Base-by-base conservation (phyloP, 2,113 vertebrate species). In the Pongo pygmaeus region DNA sequence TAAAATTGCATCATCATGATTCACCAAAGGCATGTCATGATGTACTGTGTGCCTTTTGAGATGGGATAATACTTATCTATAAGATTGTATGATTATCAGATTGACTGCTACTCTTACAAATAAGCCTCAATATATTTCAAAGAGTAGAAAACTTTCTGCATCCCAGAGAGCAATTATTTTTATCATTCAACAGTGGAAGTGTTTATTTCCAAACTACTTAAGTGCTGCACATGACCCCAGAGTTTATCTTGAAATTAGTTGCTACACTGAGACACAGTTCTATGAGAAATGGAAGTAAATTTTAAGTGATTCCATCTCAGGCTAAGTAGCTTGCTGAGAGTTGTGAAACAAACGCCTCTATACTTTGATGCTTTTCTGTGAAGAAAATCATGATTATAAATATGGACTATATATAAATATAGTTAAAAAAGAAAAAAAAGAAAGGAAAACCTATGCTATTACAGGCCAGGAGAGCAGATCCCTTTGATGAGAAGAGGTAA, bases 121-220 rank as follows among this genome's bases (percentile, higher is more conserved):
- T 83, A 27, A 84, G 13, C 13, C 22, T 38, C 25, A 22, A 5
- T n/a, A 7, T 38, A 57, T 90, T 79, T 96, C 22, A 67, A n/a
- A n/a, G 27, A 50, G 4, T 67, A 8, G 27, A 40, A 75, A 70
- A 5, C 35, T 64, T 85, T 35, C 11, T 84, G 5, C 27, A 8
- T 77, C 89, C 40, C 38, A 55, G 35, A 89, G 20, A 84, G 32
- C 35, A 78, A 10, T 67, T 23, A 32, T 87, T 79, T 90, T 91
- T 35, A 40, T 74, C 59, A 84, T 25, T 22, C 0, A 61, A 52
- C 3, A 67, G 16, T 46, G 3, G 18, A 35, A 81, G 43, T 40
- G 3, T 43, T 83, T 69, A 55, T 27, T 83, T 72, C 30, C 8
- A 81, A 80, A n/a, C 30, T 5, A n/a, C 59, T 84, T 84, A 79